Percentiles rank a stretch among this genome's conserved stretches.
Conservation (phyloP, 2,113 vertebrate genomes). For the Peromyscus californicus region DNA sequence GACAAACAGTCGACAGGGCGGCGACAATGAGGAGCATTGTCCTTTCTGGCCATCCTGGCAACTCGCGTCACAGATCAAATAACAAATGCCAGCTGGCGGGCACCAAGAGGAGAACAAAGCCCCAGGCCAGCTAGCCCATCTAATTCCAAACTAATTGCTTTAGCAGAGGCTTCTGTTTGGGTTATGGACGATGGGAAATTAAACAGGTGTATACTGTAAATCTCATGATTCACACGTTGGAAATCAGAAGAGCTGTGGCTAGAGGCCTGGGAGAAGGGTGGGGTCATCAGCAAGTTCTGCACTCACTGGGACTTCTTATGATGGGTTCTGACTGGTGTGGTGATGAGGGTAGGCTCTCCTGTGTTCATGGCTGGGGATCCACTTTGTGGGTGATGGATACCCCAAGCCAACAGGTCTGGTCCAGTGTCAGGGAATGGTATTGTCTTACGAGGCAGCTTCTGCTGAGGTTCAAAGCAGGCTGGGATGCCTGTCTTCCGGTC, state of each 20-base stretch:
- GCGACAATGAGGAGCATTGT: conserved; percentile 51
- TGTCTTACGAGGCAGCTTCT: neutral
- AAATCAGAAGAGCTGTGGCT: neutral
- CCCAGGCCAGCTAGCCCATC: neutral
- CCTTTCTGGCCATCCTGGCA: neutral
- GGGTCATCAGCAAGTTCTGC: rapidly evolving
- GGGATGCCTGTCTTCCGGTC: neutral
- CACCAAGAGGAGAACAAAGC: neutral
- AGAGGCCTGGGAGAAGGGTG: neutral
- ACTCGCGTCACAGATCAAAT: conserved; percentile 16
- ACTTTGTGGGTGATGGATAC: neutral
- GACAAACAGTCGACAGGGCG: neutral
- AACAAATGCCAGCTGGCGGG: conserved; percentile 29
- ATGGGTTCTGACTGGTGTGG: neutral
- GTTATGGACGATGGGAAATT: conserved; percentile 28
- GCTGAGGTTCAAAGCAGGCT: neutral
- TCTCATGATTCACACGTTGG: conserved; percentile 1
- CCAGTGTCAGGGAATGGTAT: neutral
- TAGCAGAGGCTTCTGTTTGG: conserved; percentile 61
- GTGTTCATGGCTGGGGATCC: no score
- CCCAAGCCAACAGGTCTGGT: rapidly evolving
- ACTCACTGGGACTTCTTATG: neutral
- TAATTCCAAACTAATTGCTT: conserved; percentile 62
- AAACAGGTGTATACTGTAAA: conserved; percentile 47
- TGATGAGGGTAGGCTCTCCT: rapidly evolving